Percentiles rank a stretch among this genome's conserved stretches.
Conservation (phyloP, 2,113 vertebrate genomes). For the Megaceryle maxima region DNA sequence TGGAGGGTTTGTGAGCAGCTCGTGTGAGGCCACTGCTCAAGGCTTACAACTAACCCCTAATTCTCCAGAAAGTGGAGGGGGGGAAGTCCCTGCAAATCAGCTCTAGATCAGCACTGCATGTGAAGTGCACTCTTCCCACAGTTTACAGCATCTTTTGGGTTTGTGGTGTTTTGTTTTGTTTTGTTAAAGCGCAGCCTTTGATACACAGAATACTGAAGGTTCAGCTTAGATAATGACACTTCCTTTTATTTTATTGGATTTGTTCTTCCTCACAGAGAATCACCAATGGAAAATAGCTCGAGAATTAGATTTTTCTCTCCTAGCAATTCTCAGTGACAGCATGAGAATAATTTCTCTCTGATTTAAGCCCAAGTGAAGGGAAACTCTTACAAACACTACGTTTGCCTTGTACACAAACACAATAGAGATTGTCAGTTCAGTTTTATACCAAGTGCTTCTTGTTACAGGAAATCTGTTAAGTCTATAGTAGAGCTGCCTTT, state of each 20-base stretch:
- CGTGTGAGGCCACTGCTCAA: not conserved
- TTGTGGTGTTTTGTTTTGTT: not conserved
- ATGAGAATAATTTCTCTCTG: not conserved
- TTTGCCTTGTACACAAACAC: not conserved
- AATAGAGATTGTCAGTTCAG: not conserved
- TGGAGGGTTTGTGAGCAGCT: not conserved
- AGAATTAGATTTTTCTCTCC: slow-evolving; percentile 36
- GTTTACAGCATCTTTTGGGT: not conserved
- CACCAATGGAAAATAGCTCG: not conserved
- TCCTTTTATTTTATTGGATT: not conserved
- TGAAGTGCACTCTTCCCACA: not conserved
- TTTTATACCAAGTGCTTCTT: slow-evolving; percentile 12
- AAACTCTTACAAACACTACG: not conserved
- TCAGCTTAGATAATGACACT: not conserved
- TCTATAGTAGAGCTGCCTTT: not conserved
- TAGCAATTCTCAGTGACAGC: not conserved
- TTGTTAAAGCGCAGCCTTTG: not conserved
- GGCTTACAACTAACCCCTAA: not conserved
- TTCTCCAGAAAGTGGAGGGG: not conserved
- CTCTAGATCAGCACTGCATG: not conserved
- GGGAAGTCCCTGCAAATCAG: not conserved
- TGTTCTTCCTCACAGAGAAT: not conserved
- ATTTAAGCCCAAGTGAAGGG: slow-evolving; percentile 24
- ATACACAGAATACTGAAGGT: not conserved
- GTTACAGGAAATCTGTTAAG: not conserved